phyloP scores from a whole-genome alignment of 2,888 invertebrate genomes.

The Tupiocoris notatus region DNA sequence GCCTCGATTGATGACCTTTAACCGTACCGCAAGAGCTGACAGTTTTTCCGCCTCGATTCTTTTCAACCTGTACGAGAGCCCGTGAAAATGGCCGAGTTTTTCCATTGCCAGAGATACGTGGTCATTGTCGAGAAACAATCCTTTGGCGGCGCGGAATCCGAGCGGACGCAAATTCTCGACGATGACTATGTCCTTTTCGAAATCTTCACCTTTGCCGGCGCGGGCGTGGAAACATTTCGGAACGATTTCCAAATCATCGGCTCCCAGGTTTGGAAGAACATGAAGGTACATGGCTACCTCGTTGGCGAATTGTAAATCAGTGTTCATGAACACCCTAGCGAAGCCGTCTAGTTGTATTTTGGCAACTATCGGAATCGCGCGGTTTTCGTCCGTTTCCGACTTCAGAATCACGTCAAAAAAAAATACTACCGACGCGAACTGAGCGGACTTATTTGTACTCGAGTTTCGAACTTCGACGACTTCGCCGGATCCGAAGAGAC shows the following conservation, averaged over 20 bases:
- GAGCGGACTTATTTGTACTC: slow-evolving; percentile 22
- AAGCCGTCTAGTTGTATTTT: slow-evolving; percentile 39
- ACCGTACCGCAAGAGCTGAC: not conserved
- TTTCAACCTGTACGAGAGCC: slow-evolving; percentile 49
- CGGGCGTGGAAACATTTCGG: slow-evolving; percentile 46
- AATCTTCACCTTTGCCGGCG: slow-evolving; percentile 12
- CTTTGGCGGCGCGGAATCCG: slow-evolving; percentile 45
- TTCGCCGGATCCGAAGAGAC: not conserved
- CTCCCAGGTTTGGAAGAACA: slow-evolving; percentile 47
- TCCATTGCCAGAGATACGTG: slow-evolving; percentile 48
- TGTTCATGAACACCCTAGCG: slow-evolving; percentile 3
- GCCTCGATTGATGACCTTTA: not conserved
- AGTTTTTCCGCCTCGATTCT: slow-evolving; percentile 1
- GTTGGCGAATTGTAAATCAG: slow-evolving; percentile 46
- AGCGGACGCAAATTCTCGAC: slow-evolving; percentile 46
- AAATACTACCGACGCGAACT: slow-evolving; percentile 45
- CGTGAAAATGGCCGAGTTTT: slow-evolving; percentile 49
- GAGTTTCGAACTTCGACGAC: not conserved
- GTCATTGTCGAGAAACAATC: slow-evolving; percentile 47
- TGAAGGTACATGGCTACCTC: slow-evolving; percentile 47
- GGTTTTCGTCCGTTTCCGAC: not conserved
- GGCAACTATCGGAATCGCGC: slow-evolving; percentile 29
- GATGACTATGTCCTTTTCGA: slow-evolving; percentile 43
- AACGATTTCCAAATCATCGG: slow-evolving; percentile 33
- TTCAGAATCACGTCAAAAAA: slow-evolving; percentile 38